phyloP scores from a whole-genome alignment of 2,113 vertebrate genomes.

The Alouatta palliata region DNA sequence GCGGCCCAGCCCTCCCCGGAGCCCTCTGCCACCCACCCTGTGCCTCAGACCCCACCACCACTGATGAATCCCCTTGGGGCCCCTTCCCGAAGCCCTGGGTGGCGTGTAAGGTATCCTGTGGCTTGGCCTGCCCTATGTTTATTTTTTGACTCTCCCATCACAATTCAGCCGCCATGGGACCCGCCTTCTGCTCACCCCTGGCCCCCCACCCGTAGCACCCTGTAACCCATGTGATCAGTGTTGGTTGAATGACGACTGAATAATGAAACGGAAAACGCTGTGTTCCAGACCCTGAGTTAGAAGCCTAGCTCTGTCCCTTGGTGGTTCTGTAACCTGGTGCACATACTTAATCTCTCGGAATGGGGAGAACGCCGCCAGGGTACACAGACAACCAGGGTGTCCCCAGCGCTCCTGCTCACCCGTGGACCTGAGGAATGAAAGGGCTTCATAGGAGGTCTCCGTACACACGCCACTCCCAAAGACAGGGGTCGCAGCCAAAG shows the following conservation, averaged over 20 bases:
- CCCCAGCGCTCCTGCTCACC: fast-evolving
- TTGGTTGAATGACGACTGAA: fast-evolving
- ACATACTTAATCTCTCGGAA: fast-evolving
- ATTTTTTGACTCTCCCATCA: background rate
- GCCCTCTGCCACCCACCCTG: background rate
- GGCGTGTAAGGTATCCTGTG: fast-evolving
- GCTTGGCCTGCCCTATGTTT: fast-evolving
- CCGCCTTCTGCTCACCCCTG: fast-evolving
- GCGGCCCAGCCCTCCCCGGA: fast-evolving
- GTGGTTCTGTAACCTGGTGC: fast-evolving
- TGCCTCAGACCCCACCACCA: background rate
- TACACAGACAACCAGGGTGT: fast-evolving
- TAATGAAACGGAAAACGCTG: fast-evolving
- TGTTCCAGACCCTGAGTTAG: fast-evolving
- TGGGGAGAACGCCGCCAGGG: fast-evolving
- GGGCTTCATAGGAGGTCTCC: background rate
- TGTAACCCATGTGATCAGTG: background rate
- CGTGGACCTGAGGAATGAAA: fast-evolving
- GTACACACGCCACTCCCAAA: background rate
- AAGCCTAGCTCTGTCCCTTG: fast-evolving
- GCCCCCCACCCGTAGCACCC: fast-evolving
- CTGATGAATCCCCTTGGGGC: fast-evolving
- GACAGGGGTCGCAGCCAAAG: fast-evolving
- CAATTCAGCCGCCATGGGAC: background rate
- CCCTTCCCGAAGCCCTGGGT: background rate